These are phyloP conservation scores for Thecophora atra DNA, from an alignment of 2,888 invertebrate species.

Conservation along the genomic window DNA sequence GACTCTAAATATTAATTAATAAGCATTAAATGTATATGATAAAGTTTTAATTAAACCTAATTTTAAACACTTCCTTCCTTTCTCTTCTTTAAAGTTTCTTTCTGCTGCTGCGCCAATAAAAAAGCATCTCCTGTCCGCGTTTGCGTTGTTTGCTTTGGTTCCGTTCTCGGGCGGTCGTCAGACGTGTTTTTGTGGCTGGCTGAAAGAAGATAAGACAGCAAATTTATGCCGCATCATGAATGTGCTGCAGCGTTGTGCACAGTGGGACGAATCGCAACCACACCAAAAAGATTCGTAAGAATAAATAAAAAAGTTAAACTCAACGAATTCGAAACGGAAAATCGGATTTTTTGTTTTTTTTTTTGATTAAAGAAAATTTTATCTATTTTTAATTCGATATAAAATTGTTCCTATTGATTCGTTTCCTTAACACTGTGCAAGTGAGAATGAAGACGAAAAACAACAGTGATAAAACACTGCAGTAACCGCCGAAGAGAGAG, in stretches of 20 bases:
- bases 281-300: background rate
- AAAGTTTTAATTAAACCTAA: too few relatives aligned
- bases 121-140: slow-evolving; percentile 15
- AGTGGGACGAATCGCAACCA: background rate
- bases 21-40: too few relatives aligned
- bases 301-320: too few relatives aligned
- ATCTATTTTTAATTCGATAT: background rate
- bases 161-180: slow-evolving; percentile 9
- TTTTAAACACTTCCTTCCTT: too few relatives aligned
- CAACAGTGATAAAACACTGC: slow-evolving; percentile 23
- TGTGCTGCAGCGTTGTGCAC: slow-evolving; percentile 5
- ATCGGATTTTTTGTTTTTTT: too few relatives aligned
- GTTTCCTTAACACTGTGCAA: background rate
- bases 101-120: background rate
- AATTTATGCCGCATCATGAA: slow-evolving; percentile 55
- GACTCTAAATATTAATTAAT: too few relatives aligned
- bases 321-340: too few relatives aligned
- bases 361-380: background rate
- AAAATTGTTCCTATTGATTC: background rate
- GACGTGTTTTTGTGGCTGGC: slow-evolving; percentile 44
- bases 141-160: slow-evolving; percentile 14
- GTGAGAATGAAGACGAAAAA: slow-evolving; percentile 23
- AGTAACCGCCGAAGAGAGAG: background rate
- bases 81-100: too few relatives aligned
- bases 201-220: slow-evolving; percentile 58